phyloP scores from a whole-genome alignment of 2,888 invertebrate genomes.

The Pristionchus exspectatus region DNA sequence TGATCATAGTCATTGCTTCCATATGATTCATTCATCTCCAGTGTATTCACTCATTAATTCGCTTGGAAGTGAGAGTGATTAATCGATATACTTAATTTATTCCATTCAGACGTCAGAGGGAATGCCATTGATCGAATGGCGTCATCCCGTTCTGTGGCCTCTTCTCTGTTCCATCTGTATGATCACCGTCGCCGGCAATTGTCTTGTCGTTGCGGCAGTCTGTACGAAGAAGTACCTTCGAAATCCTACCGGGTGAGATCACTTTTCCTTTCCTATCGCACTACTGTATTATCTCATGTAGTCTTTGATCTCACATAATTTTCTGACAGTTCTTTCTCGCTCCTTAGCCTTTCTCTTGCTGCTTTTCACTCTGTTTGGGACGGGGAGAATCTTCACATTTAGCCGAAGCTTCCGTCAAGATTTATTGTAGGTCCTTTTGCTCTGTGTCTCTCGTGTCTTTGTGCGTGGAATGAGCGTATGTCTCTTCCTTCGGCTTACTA shows the following conservation, averaged over 20 bases:
- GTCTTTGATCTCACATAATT: neutral
- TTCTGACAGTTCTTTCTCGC: slow-evolving; percentile 14
- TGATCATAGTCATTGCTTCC: no score
- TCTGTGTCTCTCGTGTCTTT: slow-evolving; percentile 4
- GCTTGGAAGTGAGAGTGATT: no score
- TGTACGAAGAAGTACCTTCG: slow-evolving; percentile 93
- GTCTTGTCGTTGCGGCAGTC: slow-evolving; percentile 94
- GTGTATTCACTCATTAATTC: no score
- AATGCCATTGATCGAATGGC: slow-evolving; percentile 65
- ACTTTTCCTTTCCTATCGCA: neutral
- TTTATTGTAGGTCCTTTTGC: slow-evolving; percentile 20
- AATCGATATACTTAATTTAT: neutral
- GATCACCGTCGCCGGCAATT: slow-evolving; percentile 95
- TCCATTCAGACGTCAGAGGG: neutral
- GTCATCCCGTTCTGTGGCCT: slow-evolving; percentile 82
- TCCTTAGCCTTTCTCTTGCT: neutral
- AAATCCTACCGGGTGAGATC: slow-evolving; percentile 89
- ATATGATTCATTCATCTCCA: no score
- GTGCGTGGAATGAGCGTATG: neutral
- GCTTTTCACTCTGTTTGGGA: slow-evolving; percentile 1
- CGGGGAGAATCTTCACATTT: slow-evolving; percentile 33
- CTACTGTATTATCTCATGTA: neutral
- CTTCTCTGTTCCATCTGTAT: slow-evolving; percentile 91
- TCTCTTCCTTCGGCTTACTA: neutral
- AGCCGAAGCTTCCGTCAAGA: slow-evolving; percentile 32